Evolutionary conservation across 2,797 vertebrate species (phyloP).

Genomic region (Falco cherrug): DNA sequence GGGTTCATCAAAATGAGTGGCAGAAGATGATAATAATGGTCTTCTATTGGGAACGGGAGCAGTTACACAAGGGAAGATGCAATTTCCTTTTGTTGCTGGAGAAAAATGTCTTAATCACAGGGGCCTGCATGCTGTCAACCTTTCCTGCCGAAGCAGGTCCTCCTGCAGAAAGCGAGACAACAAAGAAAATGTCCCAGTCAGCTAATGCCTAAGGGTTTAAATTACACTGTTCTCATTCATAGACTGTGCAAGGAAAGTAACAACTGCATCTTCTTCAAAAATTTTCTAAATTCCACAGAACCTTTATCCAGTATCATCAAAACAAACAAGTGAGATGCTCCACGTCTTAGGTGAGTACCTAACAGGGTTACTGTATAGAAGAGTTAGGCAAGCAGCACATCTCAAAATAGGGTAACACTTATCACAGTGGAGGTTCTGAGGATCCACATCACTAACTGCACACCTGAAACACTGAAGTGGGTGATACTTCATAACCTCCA

Average conservation of each 20-base stretch:
- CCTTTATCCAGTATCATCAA: neutral
- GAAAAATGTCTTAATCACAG: conserved; percentile 18
- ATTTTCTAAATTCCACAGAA: neutral
- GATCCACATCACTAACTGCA: neutral
- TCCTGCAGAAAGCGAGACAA: neutral
- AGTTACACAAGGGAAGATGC: neutral
- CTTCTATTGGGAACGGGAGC: neutral
- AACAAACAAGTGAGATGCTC: neutral
- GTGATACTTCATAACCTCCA: neutral
- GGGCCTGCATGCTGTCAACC: conserved; percentile 7
- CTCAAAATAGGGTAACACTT: neutral
- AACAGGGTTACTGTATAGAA: fast-evolving
- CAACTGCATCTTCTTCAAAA: neutral
- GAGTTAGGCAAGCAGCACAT: neutral
- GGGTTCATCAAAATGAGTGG: neutral
- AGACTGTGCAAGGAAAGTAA: neutral
- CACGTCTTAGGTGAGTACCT: neutral
- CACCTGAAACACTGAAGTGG: neutral
- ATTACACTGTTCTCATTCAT: neutral
- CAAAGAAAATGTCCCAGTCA: neutral
- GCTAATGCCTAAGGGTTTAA: neutral
- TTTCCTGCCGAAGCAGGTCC: neutral
- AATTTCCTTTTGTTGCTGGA: conserved; percentile 34
- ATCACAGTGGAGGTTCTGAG: neutral
- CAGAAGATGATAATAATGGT: neutral